Evolutionary conservation across 2,888 invertebrate genomes (phyloP).

Genomic region (Sinotaia quadrata): DNA sequence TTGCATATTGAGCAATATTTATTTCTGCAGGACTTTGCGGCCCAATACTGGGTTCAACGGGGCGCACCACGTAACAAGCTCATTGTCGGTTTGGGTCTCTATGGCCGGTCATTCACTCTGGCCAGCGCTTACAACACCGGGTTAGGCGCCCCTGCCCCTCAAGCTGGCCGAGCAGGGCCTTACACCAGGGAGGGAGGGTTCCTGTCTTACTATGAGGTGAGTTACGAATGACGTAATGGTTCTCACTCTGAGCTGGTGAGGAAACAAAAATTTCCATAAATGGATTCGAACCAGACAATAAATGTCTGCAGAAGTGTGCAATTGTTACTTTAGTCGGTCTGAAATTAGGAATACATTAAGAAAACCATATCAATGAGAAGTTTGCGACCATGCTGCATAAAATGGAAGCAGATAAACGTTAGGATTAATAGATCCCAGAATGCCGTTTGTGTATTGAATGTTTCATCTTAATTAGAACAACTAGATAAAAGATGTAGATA

Average conservation of each 20-base stretch:
- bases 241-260: not conserved
- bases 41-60: constrained; percentile 57
- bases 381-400: no score
- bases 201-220: constrained; percentile 65
- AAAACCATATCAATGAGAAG: no score
- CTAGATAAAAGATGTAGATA: no score
- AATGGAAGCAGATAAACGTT: no score
- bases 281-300: no score
- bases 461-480: no score
- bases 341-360: no score
- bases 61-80: constrained; percentile 60
- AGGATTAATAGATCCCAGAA: no score
- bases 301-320: no score
- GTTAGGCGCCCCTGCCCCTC: constrained; percentile 51
- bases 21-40: constrained; percentile 50
- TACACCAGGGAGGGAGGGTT: constrained; percentile 63
- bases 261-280: not conserved
- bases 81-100: constrained; percentile 61
- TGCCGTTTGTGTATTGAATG: no score
- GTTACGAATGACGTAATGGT: not conserved
- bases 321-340: no score
- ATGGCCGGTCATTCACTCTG: constrained; percentile 63
- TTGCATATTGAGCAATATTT: no score
- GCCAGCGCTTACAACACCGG: constrained; percentile 37
- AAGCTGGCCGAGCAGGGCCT: constrained; percentile 47